A percentile compares a stretch with the other conserved stretches of the same genome.
Evolutionary conservation across 2,797 vertebrate species (phyloP).

Genomic region (Tapirus indicus): DNA sequence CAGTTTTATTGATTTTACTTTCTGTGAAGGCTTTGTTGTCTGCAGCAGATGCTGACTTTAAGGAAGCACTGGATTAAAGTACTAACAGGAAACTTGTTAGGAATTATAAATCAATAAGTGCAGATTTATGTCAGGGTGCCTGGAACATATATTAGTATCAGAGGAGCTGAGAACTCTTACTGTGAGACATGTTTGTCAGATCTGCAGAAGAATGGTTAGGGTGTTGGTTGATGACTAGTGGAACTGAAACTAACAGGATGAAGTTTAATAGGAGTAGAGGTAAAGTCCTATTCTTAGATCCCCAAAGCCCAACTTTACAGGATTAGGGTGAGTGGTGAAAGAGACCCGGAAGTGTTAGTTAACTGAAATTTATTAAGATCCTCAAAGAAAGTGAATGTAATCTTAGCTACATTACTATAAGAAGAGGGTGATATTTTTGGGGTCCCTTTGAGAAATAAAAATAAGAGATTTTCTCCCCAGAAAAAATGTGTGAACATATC

Average conservation of each 20-base stretch:
- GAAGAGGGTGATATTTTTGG: neutral
- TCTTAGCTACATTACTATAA: neutral
- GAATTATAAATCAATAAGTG: neutral
- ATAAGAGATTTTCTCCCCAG: neutral
- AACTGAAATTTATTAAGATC: conserved; percentile 5
- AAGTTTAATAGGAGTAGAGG: neutral
- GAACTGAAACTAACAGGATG: neutral
- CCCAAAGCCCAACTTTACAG: neutral
- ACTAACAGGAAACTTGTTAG: neutral
- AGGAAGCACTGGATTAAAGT: neutral
- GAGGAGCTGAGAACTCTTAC: neutral
- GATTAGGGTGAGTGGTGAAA: neutral
- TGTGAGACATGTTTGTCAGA: neutral
- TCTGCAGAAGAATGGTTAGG: neutral
- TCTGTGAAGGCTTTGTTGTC: neutral
- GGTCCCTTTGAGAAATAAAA: neutral
- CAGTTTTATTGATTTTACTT: neutral
- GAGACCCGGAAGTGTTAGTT: neutral
- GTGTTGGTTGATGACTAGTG: neutral
- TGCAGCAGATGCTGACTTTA: neutral
- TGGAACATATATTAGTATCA: neutral
- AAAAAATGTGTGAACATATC: neutral
- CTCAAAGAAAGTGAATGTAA: neutral
- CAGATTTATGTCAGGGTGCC: neutral
- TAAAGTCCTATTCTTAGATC: neutral